phyloP scores from a whole-genome alignment of 2,797 vertebrate genomes.

The Enteromius paludinosus region DNA sequence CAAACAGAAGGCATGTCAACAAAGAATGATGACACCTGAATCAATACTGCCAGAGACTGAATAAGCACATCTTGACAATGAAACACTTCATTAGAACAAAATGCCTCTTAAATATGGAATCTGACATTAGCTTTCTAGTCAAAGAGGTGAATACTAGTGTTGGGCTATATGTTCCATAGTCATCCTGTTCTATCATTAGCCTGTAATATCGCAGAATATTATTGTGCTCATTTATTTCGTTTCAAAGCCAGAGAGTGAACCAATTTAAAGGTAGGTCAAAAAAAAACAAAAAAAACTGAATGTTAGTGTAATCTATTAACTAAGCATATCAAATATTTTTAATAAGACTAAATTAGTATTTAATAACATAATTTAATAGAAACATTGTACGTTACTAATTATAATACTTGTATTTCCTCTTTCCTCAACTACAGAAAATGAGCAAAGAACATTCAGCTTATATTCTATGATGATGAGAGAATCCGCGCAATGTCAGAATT shows the following conservation, averaged over 20 bases:
- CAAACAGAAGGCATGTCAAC: constrained; percentile 38
- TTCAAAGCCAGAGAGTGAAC: background rate
- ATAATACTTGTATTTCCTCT: background rate
- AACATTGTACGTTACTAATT: background rate
- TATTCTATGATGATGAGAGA: background rate
- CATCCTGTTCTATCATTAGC: background rate
- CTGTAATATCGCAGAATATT: background rate
- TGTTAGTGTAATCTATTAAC: background rate
- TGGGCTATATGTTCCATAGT: background rate
- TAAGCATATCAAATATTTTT: background rate
- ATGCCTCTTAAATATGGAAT: constrained; percentile 4
- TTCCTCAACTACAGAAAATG: background rate
- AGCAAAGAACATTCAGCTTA: background rate
- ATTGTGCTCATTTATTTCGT: background rate
- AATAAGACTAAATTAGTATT: background rate
- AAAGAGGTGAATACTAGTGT: background rate
- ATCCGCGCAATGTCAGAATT: background rate
- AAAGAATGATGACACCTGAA: constrained; percentile 40
- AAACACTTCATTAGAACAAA: constrained; percentile 36
- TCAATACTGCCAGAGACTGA: constrained; percentile 33
- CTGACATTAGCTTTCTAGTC: background rate
- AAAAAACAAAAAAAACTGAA: background rate
- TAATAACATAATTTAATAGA: background rate
- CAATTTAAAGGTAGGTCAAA: background rate
- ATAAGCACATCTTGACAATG: constrained; percentile 28